Conservation (phyloP, 2,113 vertebrate genomes). For the Beaufortia kweichowensis region DNA sequence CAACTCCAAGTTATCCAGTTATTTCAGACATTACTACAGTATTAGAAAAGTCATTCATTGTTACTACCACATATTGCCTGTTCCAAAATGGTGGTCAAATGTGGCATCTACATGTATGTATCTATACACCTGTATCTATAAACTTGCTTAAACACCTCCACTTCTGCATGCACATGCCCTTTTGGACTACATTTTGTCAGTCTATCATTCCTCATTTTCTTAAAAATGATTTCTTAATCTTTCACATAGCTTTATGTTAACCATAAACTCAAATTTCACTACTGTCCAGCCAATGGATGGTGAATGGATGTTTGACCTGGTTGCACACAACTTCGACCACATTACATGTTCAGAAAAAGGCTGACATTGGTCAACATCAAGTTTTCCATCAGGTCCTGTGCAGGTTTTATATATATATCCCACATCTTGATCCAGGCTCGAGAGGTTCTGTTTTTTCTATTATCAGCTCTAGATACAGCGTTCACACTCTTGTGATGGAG, state of each 20-base stretch:
- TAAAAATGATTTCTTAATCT: neutral
- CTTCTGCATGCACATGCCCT: too few species aligned
- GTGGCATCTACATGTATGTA: too few species aligned
- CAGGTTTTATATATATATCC: neutral
- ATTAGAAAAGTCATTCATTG: too few species aligned
- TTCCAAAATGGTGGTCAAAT: too few species aligned
- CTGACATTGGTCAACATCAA: neutral
- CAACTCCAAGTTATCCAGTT: too few species aligned
- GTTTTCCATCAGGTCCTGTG: neutral
- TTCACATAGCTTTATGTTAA: neutral
- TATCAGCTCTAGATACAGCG: neutral
- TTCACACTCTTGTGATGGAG: neutral
- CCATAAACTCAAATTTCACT: neutral
- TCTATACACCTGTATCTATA: too few species aligned
- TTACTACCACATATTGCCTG: too few species aligned
- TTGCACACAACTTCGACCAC: neutral
- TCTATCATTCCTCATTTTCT: neutral
- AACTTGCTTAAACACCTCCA: too few species aligned
- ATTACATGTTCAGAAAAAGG: neutral
- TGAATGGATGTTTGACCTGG: neutral
- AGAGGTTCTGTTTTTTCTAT: neutral
- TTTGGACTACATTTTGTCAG: too few species aligned
- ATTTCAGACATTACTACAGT: too few species aligned
- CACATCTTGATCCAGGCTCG: neutral
- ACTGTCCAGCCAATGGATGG: neutral